Conservation (phyloP, 2,888 invertebrate genomes). For the Autographa gamma region DNA sequence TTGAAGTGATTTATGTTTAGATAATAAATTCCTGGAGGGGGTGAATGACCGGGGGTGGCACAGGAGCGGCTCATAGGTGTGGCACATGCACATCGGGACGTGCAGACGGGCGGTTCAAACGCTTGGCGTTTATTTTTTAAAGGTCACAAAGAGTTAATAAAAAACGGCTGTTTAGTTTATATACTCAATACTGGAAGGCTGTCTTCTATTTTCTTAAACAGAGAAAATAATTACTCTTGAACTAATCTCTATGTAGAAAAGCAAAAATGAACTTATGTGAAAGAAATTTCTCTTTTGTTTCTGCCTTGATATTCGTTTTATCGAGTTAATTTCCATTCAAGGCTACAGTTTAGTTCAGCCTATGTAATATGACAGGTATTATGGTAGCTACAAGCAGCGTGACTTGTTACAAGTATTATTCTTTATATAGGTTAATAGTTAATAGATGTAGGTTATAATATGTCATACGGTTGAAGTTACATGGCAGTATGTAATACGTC, state of each 20-base stretch:
- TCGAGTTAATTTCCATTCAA: background rate
- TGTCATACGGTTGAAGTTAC: background rate
- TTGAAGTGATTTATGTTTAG: conserved; percentile 72
- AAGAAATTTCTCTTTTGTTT: too few relatives aligned
- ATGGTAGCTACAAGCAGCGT: background rate
- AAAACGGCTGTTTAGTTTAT: too few relatives aligned
- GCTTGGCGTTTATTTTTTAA: conserved; percentile 4
- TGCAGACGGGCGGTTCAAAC: conserved; percentile 49
- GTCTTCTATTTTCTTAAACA: too few relatives aligned
- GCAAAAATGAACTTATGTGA: too few relatives aligned
- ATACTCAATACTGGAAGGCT: too few relatives aligned
- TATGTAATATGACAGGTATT: background rate
- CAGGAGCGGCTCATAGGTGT: conserved; percentile 71
- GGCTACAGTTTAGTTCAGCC: background rate
- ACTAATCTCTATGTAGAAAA: too few relatives aligned
- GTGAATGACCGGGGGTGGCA: conserved; percentile 72
- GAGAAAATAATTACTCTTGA: too few relatives aligned
- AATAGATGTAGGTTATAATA: background rate
- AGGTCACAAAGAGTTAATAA: too few relatives aligned
- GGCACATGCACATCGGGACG: conserved; percentile 64
- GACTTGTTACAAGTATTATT: background rate
- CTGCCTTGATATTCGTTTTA: too few relatives aligned
- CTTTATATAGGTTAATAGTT: background rate
- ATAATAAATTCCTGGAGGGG: conserved; percentile 81
- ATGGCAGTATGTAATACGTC: background rate